phyloP scores from a whole-genome alignment of 1,140 invertebrate genomes.

The Dendrolimus kikuchii region DNA sequence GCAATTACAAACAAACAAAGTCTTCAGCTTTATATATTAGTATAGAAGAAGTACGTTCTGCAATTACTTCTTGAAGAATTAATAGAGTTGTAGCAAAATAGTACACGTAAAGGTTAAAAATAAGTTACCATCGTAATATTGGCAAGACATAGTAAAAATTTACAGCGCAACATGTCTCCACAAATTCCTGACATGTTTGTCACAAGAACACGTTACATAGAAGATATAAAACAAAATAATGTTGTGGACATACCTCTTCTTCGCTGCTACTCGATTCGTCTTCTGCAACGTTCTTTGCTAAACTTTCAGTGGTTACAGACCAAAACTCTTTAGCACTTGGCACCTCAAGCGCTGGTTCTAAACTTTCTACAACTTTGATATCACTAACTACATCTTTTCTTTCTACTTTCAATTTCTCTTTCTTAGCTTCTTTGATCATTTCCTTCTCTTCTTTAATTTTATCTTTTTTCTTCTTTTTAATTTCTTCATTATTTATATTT shows the following conservation, averaged over 20 bases:
- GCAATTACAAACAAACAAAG: no score
- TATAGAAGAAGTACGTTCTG: no score
- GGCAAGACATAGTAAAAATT: no score
- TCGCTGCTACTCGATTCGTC: slow-evolving; percentile 58
- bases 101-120: no score
- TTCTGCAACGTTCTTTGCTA: slow-evolving; percentile 24
- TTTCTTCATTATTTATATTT: slow-evolving; percentile 11
- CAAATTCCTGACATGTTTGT: no score
- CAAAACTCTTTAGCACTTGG: slow-evolving; percentile 67
- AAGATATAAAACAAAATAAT: neutral
- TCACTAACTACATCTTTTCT: slow-evolving; percentile 19
- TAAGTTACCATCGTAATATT: no score
- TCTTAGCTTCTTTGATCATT: slow-evolving; percentile 5
- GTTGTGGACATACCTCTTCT: slow-evolving; percentile 43
- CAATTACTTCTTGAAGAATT: no score
- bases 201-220: no score
- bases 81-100: no score
- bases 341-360: slow-evolving; percentile 45
- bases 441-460: slow-evolving; percentile 16
- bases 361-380: slow-evolving; percentile 31
- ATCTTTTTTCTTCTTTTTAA: neutral
- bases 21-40: no score
- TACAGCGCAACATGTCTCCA: no score
- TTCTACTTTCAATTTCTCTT: slow-evolving; percentile 11
- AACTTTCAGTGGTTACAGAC: slow-evolving; percentile 23